Conservation (phyloP, 2,888 invertebrate species). For the Caenorhabditis afra region DNA sequence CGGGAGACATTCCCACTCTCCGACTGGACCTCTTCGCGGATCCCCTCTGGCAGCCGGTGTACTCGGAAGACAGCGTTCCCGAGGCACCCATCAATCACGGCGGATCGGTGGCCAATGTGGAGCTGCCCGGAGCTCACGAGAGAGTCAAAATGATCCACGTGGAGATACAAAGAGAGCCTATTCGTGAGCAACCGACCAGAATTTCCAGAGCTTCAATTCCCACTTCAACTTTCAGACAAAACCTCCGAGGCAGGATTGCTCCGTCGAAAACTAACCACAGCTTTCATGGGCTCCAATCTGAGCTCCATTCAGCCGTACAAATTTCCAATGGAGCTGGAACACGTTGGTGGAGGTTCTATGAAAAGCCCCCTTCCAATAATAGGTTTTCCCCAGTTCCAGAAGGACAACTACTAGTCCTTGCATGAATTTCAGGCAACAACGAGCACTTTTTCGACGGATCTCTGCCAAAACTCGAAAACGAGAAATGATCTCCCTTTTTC, state of each 20-base stretch:
- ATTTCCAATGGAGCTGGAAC: neutral
- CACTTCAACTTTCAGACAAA: constrained; percentile 40
- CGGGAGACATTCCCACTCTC: constrained; percentile 24
- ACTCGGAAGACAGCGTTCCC: constrained; percentile 42
- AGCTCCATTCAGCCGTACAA: constrained; percentile 12
- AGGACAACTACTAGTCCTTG: no score
- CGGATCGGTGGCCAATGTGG: constrained; percentile 31
- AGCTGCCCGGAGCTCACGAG: constrained; percentile 29
- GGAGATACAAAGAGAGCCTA: constrained; percentile 4
- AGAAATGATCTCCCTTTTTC: no score
- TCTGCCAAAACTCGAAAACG: no score
- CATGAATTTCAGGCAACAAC: neutral
- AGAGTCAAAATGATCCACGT: constrained; percentile 30
- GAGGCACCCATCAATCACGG: constrained; percentile 2
- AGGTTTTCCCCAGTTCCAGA: neutral
- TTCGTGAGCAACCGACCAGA: constrained; percentile 27
- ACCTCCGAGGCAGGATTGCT: constrained; percentile 8
- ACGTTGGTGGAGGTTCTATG: neutral
- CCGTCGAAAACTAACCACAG: constrained; percentile 18
- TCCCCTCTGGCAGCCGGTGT: constrained; percentile 42
- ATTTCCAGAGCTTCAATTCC: no score
- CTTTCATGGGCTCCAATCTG: constrained; percentile 4
- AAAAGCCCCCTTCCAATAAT: neutral
- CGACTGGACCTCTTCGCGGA: constrained; percentile 47
- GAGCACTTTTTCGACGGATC: neutral